Evolutionary conservation across 2,113 vertebrate genomes (phyloP).

Genomic region (Cromileptes altivelis): DNA sequence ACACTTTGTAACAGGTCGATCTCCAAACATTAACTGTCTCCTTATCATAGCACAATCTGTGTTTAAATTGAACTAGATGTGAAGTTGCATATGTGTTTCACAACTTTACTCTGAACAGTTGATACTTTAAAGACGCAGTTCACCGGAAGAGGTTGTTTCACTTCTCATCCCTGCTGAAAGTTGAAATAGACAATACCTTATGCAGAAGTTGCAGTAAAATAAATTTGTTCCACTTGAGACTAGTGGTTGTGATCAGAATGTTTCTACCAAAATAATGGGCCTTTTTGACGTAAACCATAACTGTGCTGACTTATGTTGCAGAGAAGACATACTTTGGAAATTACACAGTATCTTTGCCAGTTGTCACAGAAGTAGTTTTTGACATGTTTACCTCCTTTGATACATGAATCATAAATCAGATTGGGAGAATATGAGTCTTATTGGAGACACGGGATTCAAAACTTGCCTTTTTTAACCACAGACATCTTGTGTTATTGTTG

Average conservation of each 20-base stretch:
- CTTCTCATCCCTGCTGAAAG: background rate
- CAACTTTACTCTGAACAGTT: background rate
- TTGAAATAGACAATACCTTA: background rate
- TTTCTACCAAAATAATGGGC: background rate
- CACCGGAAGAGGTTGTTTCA: background rate
- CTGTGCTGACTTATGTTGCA: background rate
- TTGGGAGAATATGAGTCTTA: slow-evolving; percentile 29
- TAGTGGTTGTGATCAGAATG: slow-evolving; percentile 6
- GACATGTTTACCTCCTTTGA: slow-evolving; percentile 37
- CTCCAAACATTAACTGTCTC: slow-evolving; percentile 58
- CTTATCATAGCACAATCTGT: slow-evolving; percentile 17
- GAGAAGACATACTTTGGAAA: slow-evolving; percentile 43
- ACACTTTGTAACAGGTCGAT: slow-evolving; percentile 44
- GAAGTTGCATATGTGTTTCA: background rate
- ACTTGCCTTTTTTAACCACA: slow-evolving; percentile 55
- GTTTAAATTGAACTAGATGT: slow-evolving; percentile 26
- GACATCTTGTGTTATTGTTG: slow-evolving; percentile 75
- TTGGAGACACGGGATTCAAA: slow-evolving; percentile 43
- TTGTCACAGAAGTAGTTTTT: slow-evolving; percentile 32
- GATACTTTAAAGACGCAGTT: background rate
- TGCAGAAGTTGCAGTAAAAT: background rate
- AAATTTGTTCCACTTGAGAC: background rate
- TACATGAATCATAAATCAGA: slow-evolving; percentile 59
- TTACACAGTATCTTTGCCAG: slow-evolving; percentile 24
- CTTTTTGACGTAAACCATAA: background rate